phyloP scores from a whole-genome alignment of 92 coral and sea anemone genomes.

The Heliopora coerulea region DNA sequence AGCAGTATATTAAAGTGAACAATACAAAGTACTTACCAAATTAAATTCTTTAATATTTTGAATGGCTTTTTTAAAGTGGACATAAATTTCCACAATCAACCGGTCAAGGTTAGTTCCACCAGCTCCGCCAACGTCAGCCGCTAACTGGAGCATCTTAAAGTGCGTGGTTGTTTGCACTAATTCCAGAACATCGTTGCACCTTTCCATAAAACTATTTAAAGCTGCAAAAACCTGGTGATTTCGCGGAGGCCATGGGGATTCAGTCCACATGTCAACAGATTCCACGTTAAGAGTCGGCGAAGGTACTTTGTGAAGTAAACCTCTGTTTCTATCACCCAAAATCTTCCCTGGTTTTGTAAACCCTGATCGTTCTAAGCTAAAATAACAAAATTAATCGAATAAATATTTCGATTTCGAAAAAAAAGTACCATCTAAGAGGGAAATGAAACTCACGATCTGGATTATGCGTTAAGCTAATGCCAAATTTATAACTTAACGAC shows the following conservation, averaged over 20 bases:
- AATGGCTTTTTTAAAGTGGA: conserved; percentile 72
- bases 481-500: too few species aligned
- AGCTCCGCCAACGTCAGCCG: conserved; percentile 96
- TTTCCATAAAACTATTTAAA: conserved; percentile 93
- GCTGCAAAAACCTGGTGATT: conserved; percentile 78
- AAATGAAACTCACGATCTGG: too few species aligned
- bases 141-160: conserved; percentile 81
- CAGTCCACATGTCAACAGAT: conserved; percentile 77
- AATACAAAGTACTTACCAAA: conserved; percentile 15
- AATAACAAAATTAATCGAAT: not conserved
- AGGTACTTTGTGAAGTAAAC: conserved; percentile 40
- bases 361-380: conserved; percentile 83
- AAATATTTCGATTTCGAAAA: too few species aligned
- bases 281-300: conserved; percentile 64
- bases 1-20: too few species aligned
- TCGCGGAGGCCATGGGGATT: conserved; percentile 98
- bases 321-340: conserved; percentile 69
- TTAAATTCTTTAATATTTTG: conserved; percentile 23
- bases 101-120: conserved; percentile 87
- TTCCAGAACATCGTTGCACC: conserved; percentile 97
- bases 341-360: conserved; percentile 83
- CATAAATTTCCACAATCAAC: conserved; percentile 85
- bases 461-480: too few species aligned
- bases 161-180: conserved; percentile 96
- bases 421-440: too few species aligned